Evolutionary conservation across 2,888 invertebrate species (phyloP), one percentile per base, ranked within the genome.

Genomic region (Latrodectus hesperus): DNA sequence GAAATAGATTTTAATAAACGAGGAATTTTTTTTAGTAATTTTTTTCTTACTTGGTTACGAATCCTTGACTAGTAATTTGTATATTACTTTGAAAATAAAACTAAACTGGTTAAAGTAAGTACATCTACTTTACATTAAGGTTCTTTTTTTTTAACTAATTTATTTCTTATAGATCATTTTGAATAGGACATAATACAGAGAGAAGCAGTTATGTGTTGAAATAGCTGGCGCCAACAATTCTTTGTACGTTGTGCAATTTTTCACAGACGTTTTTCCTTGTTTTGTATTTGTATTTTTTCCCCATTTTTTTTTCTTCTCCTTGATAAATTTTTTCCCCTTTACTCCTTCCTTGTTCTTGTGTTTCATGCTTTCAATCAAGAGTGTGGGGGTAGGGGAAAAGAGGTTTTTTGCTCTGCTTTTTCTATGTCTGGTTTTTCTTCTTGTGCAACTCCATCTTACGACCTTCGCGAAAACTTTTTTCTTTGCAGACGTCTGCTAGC

Each of bases 401-500:
- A 68, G 16, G 52, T 49, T 75, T 82, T 82, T 75, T 82, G 79
- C 79, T 79, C 79, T 53, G 79, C 67, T 85, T 76, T 86, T 86
- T 79, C 70, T 65, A n/a, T 72, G 86, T 86, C 86, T 86, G 86
- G 86, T 86, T 86, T 86, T 86, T 86, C 86, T 86, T 86, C 76
- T 76, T 79, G 60, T 60, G 75, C 64, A 17, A 14, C 83, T 49
- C 55, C 79, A 68, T 68, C 74, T 60, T 75, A 53, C 78, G 84
- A 84, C 84, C 84, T 84, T 84, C 84, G 84, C 17, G 72, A 77
- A 82, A 71, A 67, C 12, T 52, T 65, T 82, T 82, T 82, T 83
- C 76, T 75, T 67, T 76, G 74, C 80, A 81, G 86, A 80, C 86
- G 86, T 86, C 86, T 84, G 84, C 76, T 52, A 67, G 78, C 55